A percentile compares a stretch with the other conserved stretches of the same genome.
Evolutionary conservation across 2,797 vertebrate genomes (phyloP).

Genomic region (Eulemur mongoz): DNA sequence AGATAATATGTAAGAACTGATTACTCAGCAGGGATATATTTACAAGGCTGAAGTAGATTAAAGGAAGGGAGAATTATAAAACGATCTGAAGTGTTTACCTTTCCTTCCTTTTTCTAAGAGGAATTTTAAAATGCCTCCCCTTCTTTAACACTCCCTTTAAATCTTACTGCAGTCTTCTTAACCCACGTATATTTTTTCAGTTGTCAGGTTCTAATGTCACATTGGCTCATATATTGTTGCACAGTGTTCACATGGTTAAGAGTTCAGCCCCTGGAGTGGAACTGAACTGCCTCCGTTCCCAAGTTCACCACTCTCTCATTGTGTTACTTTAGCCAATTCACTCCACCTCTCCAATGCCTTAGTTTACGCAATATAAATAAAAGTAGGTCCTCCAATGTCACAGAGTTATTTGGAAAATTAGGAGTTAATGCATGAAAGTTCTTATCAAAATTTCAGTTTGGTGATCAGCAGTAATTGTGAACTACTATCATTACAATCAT

Average conservation of each 20-base stretch:
- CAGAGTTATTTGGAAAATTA: neutral
- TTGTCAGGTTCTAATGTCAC: neutral
- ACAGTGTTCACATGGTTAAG: neutral
- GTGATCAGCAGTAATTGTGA: neutral
- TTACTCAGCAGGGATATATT: neutral
- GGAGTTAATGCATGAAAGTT: neutral
- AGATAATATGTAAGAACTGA: neutral
- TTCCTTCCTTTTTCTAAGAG: neutral
- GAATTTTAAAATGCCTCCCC: neutral
- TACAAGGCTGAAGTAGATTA: neutral
- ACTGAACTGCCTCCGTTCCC: neutral
- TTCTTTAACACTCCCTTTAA: neutral
- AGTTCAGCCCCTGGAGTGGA: neutral
- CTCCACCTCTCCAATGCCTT: neutral
- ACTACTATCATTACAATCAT: neutral
- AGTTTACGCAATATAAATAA: neutral
- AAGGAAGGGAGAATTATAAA: neutral
- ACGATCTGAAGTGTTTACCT: neutral
- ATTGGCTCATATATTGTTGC: neutral
- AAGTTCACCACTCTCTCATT: rapidly evolving
- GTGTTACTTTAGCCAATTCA: neutral
- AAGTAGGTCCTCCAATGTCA: neutral
- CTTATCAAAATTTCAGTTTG: neutral
- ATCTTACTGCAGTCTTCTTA: neutral
- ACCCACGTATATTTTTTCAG: neutral